phyloP scores from a whole-genome alignment of 2,797 vertebrate genomes.

The Pseudotriccus pelzelni region DNA sequence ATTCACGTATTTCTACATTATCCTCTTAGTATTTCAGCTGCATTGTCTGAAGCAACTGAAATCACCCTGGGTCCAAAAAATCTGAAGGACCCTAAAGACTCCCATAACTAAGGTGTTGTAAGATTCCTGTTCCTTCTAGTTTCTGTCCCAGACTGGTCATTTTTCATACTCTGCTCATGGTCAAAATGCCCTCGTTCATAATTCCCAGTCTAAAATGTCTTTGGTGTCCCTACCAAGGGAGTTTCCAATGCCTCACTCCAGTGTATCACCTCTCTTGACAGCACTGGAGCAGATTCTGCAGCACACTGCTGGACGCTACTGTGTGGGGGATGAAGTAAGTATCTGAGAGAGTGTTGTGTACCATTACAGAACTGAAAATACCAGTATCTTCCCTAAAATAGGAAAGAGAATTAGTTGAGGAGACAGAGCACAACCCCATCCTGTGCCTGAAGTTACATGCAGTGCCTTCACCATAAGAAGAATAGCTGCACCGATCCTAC shows the following conservation, averaged over 20 bases:
- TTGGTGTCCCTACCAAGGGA: neutral
- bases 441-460: neutral
- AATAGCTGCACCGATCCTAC: neutral
- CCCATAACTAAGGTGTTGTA: neutral
- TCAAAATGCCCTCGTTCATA: neutral
- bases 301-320: conserved; percentile 87
- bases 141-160: neutral
- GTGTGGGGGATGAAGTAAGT: conserved; percentile 91
- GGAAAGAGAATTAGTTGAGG: neutral
- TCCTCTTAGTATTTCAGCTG: neutral
- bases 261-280: conserved; percentile 60
- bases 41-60: neutral
- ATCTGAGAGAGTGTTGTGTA: neutral
- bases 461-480: neutral
- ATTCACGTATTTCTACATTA: neutral
- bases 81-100: neutral
- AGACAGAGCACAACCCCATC: neutral
- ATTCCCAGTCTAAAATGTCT: neutral
- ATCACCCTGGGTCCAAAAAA: neutral
- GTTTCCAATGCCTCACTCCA: neutral
- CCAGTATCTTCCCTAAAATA: neutral
- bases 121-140: neutral
- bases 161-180: neutral
- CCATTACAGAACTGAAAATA: neutral
- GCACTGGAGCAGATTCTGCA: conserved; percentile 90